These are phyloP conservation scores for Dascillus cervinus DNA, from an alignment of 2,888 invertebrate species.

Conservation along the genomic window DNA sequence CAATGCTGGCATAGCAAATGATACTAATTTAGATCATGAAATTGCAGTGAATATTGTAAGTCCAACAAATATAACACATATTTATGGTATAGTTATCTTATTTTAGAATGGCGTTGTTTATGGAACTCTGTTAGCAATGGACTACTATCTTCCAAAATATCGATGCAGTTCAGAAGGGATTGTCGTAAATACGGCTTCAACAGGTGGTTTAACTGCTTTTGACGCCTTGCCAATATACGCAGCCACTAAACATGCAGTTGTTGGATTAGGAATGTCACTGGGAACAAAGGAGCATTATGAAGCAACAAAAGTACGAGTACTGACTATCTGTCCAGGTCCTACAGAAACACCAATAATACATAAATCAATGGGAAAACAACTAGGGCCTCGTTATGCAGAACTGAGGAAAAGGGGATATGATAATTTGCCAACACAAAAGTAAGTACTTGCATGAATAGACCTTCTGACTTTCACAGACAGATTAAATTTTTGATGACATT, in stretches of 20 bases:
- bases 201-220: slow-evolving; percentile 21
- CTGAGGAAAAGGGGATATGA: no score
- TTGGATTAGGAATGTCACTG: slow-evolving; percentile 26
- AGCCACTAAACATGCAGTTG: slow-evolving; percentile 35
- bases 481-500: no score
- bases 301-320: slow-evolving; percentile 33
- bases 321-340: slow-evolving; percentile 37
- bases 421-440: no score
- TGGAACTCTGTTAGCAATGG: slow-evolving; percentile 43
- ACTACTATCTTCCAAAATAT: slow-evolving; percentile 23
- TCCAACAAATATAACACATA: background rate
- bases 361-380: no score
- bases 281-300: slow-evolving; percentile 30
- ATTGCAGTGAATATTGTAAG: slow-evolving; percentile 17
- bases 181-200: slow-evolving; percentile 24
- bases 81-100: slow-evolving; percentile 7
- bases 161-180: slow-evolving; percentile 21
- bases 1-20: slow-evolving; percentile 16
- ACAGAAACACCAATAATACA: slow-evolving; percentile 37
- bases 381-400: no score
- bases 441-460: no score
- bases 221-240: slow-evolving; percentile 33
- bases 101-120: slow-evolving; percentile 35
- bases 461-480: no score
- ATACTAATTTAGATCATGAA: slow-evolving; percentile 16